Evolutionary conservation across 1,140 invertebrate species (phyloP).

Genomic region (Glomeris maerens): DNA sequence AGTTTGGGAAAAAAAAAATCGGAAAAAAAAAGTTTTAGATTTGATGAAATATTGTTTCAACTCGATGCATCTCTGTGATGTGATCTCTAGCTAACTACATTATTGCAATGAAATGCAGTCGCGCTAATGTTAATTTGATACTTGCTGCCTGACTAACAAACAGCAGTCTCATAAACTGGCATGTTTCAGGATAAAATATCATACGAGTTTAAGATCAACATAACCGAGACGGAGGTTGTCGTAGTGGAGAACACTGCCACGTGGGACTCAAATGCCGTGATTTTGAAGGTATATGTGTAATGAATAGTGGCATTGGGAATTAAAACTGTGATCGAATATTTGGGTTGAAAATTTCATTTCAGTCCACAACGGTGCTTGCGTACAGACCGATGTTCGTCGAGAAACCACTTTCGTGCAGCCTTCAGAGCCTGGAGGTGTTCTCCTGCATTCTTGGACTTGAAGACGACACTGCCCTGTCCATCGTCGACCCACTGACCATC

Average conservation of each 20-base stretch:
- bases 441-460: constrained; percentile 82
- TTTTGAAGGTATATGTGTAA: constrained; percentile 52
- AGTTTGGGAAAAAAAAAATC: no score
- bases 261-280: constrained; percentile 83
- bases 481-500: constrained; percentile 80
- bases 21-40: no score
- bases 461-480: constrained; percentile 88
- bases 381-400: constrained; percentile 55
- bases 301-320: constrained; percentile 5
- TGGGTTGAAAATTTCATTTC: constrained; percentile 19
- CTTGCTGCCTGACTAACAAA: no score
- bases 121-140: no score
- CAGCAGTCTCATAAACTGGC: no score
- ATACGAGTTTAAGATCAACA: constrained; percentile 80
- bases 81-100: no score
- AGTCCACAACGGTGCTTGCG: constrained; percentile 71
- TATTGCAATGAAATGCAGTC: no score
- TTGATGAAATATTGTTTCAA: no score
- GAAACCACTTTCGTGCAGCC: constrained; percentile 66
- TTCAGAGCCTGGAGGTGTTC: constrained; percentile 84
- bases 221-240: constrained; percentile 88
- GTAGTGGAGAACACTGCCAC: constrained; percentile 77
- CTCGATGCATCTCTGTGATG: no score
- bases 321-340: neutral
- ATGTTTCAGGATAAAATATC: constrained; percentile 29